Evolutionary conservation across 1,140 invertebrate genomes (phyloP).

Genomic region (Alviniconcha marisindica): DNA sequence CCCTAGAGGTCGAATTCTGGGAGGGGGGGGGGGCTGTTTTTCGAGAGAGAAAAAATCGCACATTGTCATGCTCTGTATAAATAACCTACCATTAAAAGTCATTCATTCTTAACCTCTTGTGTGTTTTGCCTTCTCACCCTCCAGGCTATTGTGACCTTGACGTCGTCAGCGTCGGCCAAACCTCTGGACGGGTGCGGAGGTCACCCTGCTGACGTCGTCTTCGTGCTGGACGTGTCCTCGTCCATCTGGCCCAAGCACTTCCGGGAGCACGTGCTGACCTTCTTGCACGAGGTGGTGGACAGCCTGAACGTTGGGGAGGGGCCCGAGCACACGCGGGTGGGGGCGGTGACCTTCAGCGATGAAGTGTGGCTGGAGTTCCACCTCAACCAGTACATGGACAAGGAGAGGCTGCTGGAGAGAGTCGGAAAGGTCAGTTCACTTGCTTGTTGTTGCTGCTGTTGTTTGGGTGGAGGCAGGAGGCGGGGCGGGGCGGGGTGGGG

Average conservation of each 20-base stretch:
- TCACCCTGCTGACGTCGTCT: constrained; percentile 60
- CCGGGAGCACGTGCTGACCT: constrained; percentile 53
- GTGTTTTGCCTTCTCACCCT: too few species aligned
- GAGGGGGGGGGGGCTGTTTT: too few species aligned
- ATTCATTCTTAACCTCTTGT: too few species aligned
- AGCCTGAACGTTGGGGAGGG: constrained; percentile 50
- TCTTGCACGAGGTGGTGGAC: constrained; percentile 57
- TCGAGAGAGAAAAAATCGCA: too few species aligned
- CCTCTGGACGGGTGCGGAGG: constrained; percentile 48
- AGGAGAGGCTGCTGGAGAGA: not conserved
- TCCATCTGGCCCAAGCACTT: constrained; percentile 64
- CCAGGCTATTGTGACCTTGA: too few species aligned
- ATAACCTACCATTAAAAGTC: too few species aligned
- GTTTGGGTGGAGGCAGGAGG: too few species aligned
- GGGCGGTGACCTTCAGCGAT: constrained; percentile 54
- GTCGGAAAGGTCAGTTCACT: not conserved
- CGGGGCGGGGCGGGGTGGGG: too few species aligned
- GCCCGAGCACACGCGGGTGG: constrained; percentile 50
- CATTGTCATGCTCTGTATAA: too few species aligned
- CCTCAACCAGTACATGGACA: constrained; percentile 42
- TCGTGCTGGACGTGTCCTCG: constrained; percentile 63
- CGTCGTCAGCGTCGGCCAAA: not conserved
- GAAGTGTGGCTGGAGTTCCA: constrained; percentile 49
- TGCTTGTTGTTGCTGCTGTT: not conserved
- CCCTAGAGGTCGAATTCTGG: too few species aligned